Base-by-base conservation (phyloP, 2,797 vertebrate species). In the Enteromius trimaculatus region DNA sequence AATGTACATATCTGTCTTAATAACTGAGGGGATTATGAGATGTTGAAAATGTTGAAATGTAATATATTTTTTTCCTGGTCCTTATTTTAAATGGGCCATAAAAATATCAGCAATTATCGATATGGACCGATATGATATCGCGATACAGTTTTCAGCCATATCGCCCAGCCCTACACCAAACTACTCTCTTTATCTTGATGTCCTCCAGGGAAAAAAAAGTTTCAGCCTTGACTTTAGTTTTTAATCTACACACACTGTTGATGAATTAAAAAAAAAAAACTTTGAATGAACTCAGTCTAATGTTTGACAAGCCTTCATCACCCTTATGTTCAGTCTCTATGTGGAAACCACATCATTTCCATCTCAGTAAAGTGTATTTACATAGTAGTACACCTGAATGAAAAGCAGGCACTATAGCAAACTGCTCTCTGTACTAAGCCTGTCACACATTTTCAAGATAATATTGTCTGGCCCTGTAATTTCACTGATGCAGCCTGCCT, bases 361-460 rank as follows among this genome's bases (percentile, higher is more conserved):
- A 82, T 82, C 71, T 68, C 62, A 82, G 62, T 77, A 77, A 82
- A 82, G 47, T 55, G 49, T 47, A 82, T 82, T 82, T 82, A 77
- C 81, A 77, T 82, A 82, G 80, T 82, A 75, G 81, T 82, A 82
- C 71, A 77, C 81, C 71, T 68, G 72, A 82, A 68, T 82, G 71
- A 76, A 82, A 82, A 76, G 72, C 64, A 82, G 81, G 72, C 81
- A 76, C 72, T 58, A 82, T 44, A 76, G 31, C 72, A 68, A 66
- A 68, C 81, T 82, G 60, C 60, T 55, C 55, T 51, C 71, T 42
- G n/a, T 65, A 26, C 71, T 29, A 53, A 68, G 37, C n/a, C 34
- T 23, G 62, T 76, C 81, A 68, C 72, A 82, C 62, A 55, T 82
- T 68, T 68, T 75, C 23, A 44, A 77, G 81, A 77, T 82, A 68